phyloP scores from a whole-genome alignment of 2,797 vertebrate species.

The Melanotaenia maccullochi region DNA sequence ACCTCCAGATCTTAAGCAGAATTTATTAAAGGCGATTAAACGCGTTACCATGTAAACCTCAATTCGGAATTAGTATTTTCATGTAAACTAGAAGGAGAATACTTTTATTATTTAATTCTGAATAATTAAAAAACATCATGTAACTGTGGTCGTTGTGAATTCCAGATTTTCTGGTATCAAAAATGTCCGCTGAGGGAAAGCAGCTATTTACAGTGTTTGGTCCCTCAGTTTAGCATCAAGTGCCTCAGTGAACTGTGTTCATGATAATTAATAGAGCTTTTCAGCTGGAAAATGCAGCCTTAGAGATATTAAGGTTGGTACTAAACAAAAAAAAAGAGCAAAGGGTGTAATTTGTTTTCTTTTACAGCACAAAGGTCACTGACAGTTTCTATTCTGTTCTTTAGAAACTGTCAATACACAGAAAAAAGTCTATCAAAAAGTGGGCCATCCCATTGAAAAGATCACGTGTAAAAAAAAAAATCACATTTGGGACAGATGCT shows the following conservation, averaged over 20 bases:
- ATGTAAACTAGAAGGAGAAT: no score
- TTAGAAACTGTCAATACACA: slow-evolving; percentile 20
- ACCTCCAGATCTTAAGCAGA: no score
- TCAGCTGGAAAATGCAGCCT: slow-evolving; percentile 44
- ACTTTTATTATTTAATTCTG: no score
- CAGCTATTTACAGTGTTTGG: slow-evolving; percentile 23
- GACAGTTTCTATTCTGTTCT: slow-evolving; percentile 34
- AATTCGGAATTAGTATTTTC: no score
- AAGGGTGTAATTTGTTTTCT: slow-evolving; percentile 40
- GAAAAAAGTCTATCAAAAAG: slow-evolving; percentile 17
- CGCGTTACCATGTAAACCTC: no score
- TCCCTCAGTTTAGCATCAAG: slow-evolving; percentile 4
- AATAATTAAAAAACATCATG: no score
- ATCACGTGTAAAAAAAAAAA: neutral
- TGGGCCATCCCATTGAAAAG: neutral
- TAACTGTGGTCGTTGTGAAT: neutral
- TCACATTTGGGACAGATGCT: neutral
- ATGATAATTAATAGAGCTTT: slow-evolving; percentile 35
- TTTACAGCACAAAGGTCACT: slow-evolving; percentile 22
- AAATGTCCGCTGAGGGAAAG: neutral
- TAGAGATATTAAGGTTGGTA: neutral
- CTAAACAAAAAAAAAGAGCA: slow-evolving; percentile 20
- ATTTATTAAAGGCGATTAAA: no score
- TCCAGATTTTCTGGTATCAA: neutral
- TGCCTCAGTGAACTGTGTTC: slow-evolving; percentile 16